phyloP scores from a whole-genome alignment of 2,888 invertebrate species.

The Drosophila atroscutellata region DNA sequence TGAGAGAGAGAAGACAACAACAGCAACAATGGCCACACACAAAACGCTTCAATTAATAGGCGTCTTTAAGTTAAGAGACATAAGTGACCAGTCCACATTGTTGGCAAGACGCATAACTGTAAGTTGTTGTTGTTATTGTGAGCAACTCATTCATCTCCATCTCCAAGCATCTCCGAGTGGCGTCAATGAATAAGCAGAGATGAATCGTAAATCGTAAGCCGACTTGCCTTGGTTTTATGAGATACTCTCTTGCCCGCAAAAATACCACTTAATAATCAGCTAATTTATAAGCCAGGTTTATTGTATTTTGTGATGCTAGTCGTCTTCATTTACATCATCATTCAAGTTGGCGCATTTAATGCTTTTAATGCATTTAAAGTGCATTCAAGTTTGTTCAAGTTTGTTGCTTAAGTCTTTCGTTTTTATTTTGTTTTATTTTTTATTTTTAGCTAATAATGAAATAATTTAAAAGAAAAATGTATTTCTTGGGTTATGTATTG shows the following conservation, averaged over 20 bases:
- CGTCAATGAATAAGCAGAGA: conserved; percentile 31
- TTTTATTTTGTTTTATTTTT: conserved; percentile 9
- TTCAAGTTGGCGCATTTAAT: conserved; percentile 2
- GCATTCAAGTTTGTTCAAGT: conserved; percentile 35
- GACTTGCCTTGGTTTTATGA: background rate
- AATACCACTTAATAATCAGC: conserved; percentile 14
- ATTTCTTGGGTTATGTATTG: conserved; percentile 17
- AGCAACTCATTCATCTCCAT: conserved; percentile 43
- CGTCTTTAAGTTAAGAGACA: conserved; percentile 19
- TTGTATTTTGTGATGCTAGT: background rate
- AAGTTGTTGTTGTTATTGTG: conserved; percentile 17
- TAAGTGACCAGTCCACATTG: conserved; percentile 12
- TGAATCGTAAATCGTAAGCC: conserved; percentile 15
- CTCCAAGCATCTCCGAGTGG: background rate
- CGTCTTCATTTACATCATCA: conserved; percentile 22
- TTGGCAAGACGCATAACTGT: conserved; percentile 19
- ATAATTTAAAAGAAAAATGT: background rate
- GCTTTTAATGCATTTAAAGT: conserved; percentile 7
- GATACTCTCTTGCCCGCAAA: background rate
- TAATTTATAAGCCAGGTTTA: conserved; percentile 21
- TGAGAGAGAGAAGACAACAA: background rate
- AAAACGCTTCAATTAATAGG: conserved; percentile 27
- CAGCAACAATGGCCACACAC: background rate
- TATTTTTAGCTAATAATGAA: background rate
- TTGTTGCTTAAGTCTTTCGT: conserved; percentile 63